These are phyloP conservation scores for Globicephala melas DNA, from an alignment of 2,113 vertebrate genomes.

Conservation along the genomic window DNA sequence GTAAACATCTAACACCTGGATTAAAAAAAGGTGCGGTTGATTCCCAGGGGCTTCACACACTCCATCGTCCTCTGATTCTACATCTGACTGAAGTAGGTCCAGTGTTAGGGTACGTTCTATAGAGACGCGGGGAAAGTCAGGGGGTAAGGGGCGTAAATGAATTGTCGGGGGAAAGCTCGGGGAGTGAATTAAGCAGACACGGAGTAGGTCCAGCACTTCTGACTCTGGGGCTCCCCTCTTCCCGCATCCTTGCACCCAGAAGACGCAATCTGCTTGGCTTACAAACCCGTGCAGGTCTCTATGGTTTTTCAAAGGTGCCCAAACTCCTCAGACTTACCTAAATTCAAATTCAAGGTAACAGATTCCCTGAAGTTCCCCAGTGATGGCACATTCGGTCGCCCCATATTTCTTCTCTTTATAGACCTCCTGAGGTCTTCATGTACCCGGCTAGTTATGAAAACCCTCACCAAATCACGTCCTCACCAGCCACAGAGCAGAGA, in stretches of 20 bases:
- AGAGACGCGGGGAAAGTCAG: neutral
- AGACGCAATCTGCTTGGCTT: accelerated
- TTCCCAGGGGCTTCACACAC: neutral
- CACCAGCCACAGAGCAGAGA: neutral
- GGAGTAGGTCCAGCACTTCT: too few species aligned
- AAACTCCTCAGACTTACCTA: neutral
- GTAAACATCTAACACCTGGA: too few species aligned
- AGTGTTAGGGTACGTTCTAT: accelerated
- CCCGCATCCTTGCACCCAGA: neutral
- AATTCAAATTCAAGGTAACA: neutral
- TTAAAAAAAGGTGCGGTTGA: too few species aligned
- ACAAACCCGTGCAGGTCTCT: neutral
- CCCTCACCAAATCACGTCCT: neutral
- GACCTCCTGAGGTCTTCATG: neutral
- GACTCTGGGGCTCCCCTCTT: accelerated
- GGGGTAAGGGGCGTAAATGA: neutral
- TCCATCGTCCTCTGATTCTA: neutral
- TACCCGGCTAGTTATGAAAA: neutral
- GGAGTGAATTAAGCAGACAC: too few species aligned
- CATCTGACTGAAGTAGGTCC: accelerated
- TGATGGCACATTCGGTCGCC: neutral
- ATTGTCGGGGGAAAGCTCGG: accelerated
- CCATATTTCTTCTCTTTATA: neutral
- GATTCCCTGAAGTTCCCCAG: neutral
- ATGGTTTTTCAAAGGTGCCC: neutral